Base-by-base conservation (phyloP, 2,797 vertebrate genomes). In the Brachyrhaphis roseni region DNA sequence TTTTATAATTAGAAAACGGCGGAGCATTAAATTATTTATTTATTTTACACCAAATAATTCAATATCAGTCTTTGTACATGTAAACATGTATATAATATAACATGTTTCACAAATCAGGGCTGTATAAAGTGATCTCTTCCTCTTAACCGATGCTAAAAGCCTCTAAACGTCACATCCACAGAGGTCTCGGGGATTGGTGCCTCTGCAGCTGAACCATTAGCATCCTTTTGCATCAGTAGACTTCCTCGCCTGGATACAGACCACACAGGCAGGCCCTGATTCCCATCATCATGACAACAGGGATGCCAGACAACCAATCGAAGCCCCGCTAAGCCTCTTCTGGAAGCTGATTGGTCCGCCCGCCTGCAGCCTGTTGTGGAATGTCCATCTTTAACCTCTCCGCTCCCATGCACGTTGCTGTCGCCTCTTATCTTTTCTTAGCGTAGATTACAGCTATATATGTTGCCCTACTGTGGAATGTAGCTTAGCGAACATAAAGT, bases 231-330 rank as follows among this genome's bases (percentile, higher is more conserved):
- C 89, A 90, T 84, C 84, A 81, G 86, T 85, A 66, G 34, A 66
- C 64, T 41, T 66, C 64, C 64, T 66, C 46, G 92, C 95, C 91
- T 95, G 92, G 94, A 95, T 95, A 95, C 95, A 95, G 94, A 94
- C 92, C 93, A 91, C 93, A 93, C 92, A 93, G 89, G 64, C 92
- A 89, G 89, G 86, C 88, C 90, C 91, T 81, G 85, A 93, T 87
- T 94, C 92, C 83, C 92, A 94, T 92, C 94, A 93, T 94, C 93
- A 91, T 94, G 90, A 94, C 93, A 93, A 94, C 92, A 92, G 91
- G 78, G 87, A 87, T 77, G 11, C 83, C 71, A 15, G 51, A 81
- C 83, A 87, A 79, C 95, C 95, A 95, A 95, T 95, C 88, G 89
- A 55, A 90, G 87, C 82, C 77, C 88, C 49, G 75, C 3, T 57